These are phyloP conservation scores for Muscidifurax raptorellus DNA, from an alignment of 1,140 invertebrate genomes.

Conservation along the genomic window DNA sequence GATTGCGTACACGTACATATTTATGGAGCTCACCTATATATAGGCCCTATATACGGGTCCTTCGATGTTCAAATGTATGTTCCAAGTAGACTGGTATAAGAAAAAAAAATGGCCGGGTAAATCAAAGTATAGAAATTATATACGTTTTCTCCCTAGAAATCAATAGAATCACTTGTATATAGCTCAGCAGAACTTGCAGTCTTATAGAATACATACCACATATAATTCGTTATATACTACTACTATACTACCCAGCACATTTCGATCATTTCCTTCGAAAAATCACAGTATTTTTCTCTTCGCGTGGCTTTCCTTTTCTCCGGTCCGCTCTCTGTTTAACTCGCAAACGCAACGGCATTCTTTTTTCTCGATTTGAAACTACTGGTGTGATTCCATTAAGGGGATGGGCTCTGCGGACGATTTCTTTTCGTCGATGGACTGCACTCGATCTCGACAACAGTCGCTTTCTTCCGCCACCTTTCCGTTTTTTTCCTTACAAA, in stretches of 20 bases:
- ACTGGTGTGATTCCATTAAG: conserved; percentile 41
- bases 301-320: background rate
- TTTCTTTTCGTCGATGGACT: conserved; percentile 36
- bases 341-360: conserved; percentile 35
- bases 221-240: too few species aligned
- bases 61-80: too few species aligned
- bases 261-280: conserved; percentile 22
- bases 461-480: background rate
- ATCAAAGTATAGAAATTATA: too few species aligned
- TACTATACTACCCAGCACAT: background rate
- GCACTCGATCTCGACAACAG: conserved; percentile 8
- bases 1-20: background rate
- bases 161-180: too few species aligned
- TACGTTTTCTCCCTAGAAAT: too few species aligned
- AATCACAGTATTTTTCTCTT: conserved; percentile 26
- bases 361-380: conserved; percentile 25
- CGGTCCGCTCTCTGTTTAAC: background rate
- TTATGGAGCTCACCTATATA: background rate
- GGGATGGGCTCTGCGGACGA: conserved; percentile 9
- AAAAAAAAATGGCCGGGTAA: too few species aligned
- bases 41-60: too few species aligned
- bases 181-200: too few species aligned
- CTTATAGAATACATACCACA: too few species aligned
- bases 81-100: too few species aligned
- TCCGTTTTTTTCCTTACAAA: background rate